These are phyloP conservation scores for Eidolon helvum DNA, from an alignment of 2,113 vertebrate genomes.

Conservation along the genomic window DNA sequence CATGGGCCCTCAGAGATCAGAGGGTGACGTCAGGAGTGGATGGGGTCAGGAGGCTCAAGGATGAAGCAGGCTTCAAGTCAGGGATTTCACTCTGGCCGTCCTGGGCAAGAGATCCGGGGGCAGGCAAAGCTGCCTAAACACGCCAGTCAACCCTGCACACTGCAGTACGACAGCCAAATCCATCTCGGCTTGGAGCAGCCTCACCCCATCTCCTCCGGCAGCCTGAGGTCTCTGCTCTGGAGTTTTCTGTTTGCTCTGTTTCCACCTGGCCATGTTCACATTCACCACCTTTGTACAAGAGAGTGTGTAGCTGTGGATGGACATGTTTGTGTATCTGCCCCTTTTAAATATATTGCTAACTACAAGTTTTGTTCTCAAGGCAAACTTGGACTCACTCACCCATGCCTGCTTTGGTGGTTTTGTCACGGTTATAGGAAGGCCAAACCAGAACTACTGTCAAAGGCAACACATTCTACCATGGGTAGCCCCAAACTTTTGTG, in stretches of 20 bases:
- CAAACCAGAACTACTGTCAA: background rate
- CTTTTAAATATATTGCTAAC: background rate
- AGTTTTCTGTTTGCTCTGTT: background rate
- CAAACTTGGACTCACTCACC: background rate
- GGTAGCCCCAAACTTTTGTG: background rate
- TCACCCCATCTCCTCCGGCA: background rate
- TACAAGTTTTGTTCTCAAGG: background rate
- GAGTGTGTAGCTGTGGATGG: background rate
- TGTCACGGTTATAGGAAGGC: background rate
- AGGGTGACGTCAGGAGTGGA: background rate
- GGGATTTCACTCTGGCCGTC: background rate
- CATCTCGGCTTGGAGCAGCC: background rate
- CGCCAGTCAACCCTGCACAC: background rate
- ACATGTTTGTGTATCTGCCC: accelerated
- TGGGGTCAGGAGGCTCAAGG: background rate
- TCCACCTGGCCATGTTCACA: background rate
- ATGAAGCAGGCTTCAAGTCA: background rate
- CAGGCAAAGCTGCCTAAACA: background rate
- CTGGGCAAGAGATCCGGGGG: background rate
- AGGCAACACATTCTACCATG: background rate
- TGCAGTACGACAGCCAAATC: accelerated
- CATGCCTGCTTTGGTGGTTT: background rate
- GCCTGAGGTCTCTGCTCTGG: background rate
- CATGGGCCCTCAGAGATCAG: accelerated
- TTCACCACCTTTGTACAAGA: background rate